These are phyloP conservation scores for Plutomurus gul DNA, from an alignment of 1,140 invertebrate genomes.

Conservation along the genomic window DNA sequence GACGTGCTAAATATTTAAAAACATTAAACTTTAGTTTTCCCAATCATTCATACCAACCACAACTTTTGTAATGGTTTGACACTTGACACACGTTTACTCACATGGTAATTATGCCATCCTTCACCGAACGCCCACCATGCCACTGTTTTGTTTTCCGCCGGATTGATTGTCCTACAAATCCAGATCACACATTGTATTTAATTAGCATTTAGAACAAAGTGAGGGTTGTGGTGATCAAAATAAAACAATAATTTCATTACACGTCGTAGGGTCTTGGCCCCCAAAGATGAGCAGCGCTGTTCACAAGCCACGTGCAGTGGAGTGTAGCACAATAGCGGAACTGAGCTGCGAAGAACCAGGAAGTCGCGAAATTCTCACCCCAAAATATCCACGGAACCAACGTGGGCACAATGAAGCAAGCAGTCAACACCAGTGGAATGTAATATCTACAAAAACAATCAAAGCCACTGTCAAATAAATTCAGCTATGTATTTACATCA, in stretches of 20 bases:
- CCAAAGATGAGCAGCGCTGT: constrained; percentile 71
- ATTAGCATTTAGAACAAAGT: neutral
- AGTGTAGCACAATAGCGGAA: constrained; percentile 77
- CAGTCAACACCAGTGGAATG: constrained; percentile 74
- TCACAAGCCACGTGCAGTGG: constrained; percentile 73
- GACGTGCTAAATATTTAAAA: no score
- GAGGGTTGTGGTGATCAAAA: constrained; percentile 47
- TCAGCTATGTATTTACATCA: no score
- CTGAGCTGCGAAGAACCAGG: constrained; percentile 82
- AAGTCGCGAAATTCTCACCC: constrained; percentile 71
- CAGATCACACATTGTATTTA: neutral
- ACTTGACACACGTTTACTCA: no score
- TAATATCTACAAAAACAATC: constrained; percentile 78
- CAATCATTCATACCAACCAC: no score
- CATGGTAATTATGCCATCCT: constrained; percentile 95
- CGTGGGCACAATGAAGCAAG: constrained; percentile 87
- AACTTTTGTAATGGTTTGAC: no score
- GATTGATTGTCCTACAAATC: constrained; percentile 67
- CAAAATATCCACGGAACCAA: constrained; percentile 71
- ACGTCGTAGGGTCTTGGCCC: constrained; percentile 70
- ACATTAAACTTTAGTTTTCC: no score
- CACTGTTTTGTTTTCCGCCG: constrained; percentile 72
- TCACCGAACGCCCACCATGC: constrained; percentile 76
- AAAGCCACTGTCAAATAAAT: no score
- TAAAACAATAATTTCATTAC: constrained; percentile 56